Evolutionary conservation across 2,113 vertebrate species (phyloP), one percentile per base, ranked within the genome.

Genomic region (Cisticola juncidis): DNA sequence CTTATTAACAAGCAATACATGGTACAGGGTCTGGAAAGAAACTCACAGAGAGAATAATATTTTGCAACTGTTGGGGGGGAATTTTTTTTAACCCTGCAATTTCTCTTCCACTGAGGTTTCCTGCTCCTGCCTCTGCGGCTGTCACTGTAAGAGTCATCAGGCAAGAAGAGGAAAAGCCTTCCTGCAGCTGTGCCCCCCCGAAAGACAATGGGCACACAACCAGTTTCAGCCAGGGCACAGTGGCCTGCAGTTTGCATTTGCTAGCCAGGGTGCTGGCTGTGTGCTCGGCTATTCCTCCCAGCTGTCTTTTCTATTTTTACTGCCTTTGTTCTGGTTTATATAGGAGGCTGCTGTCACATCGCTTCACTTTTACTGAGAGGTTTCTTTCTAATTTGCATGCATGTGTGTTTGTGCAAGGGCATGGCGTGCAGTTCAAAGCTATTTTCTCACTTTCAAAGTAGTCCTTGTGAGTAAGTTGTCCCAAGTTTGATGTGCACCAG

Each of bases 391-490:
- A 91, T 93, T 65, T 92, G 77, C 51, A 58, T 68, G 45, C 12
- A 3, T 58, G 56, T 12, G 44, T 36, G 38, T 84, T 88, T 95
- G 84, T 4, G 3, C 76, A 91, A 86, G 19, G 29, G 54, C 79
- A 58, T 0, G 2, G 84, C 1, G 4, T 28, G 57, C 38, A 92
- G 73, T 96, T 97, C 94, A 97, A 97, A 97, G 96, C 93, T 45
- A 13, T 93, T 90, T 84, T 80, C 77, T 92, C n/a, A 4, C 56
- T 90, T 97, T 97, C 94, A 96, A 96, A 96, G 88, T 25, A 77
- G 33, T 71, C 70, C 73, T 57, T 73, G 57, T 38, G 35, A 89
- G 86, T 64, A 91, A 86, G 50, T 31, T 92, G 92, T 94, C 81
- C 72, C 45, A 38, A 42, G 78, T 89, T 50, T 88, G 95, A 97